These are phyloP conservation scores for Eubasilissa regina DNA, from an alignment of 1,140 invertebrate species.

Conservation along the genomic window DNA sequence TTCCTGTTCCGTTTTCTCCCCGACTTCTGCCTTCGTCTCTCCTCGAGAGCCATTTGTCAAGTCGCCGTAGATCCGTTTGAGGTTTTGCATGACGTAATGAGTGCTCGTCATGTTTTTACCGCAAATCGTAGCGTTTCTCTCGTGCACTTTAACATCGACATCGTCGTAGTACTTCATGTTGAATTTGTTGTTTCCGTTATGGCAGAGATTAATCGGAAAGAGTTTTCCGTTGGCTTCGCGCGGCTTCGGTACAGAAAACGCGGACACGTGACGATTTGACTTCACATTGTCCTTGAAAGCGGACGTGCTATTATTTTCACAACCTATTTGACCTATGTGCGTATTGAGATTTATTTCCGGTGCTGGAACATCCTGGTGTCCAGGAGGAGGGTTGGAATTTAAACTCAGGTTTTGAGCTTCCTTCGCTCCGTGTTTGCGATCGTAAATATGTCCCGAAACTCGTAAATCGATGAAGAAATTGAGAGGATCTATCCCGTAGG, in stretches of 20 bases:
- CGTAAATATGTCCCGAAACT: slow-evolving; percentile 86
- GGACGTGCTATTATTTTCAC: slow-evolving; percentile 53
- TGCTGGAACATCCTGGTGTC: slow-evolving; percentile 39
- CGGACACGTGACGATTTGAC: slow-evolving; percentile 74
- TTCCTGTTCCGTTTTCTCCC: slow-evolving; percentile 64
- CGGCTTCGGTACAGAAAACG: slow-evolving; percentile 77
- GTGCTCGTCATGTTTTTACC: slow-evolving; percentile 65
- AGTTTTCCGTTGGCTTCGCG: slow-evolving; percentile 56
- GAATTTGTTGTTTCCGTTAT: slow-evolving; percentile 52
- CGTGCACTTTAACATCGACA: slow-evolving; percentile 48
- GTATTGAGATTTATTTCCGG: slow-evolving; percentile 59
- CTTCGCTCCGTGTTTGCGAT: slow-evolving; percentile 75
- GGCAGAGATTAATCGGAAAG: slow-evolving; percentile 51
- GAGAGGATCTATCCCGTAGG: slow-evolving; percentile 84
- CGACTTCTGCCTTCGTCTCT: slow-evolving; percentile 60
- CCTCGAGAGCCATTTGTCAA: slow-evolving; percentile 62
- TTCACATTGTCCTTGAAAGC: slow-evolving; percentile 65
- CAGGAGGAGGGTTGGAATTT: slow-evolving; percentile 43
- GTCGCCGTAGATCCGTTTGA: slow-evolving; percentile 71
- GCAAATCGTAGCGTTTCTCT: slow-evolving; percentile 15
- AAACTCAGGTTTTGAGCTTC: slow-evolving; percentile 62
- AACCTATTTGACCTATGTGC: slow-evolving; percentile 59
- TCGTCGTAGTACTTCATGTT: slow-evolving; percentile 58
- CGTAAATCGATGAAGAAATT: slow-evolving; percentile 87
- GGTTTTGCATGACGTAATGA: slow-evolving; percentile 73